Base-by-base conservation (phyloP, 1,140 invertebrate species). In the Macrotrachela quadricornifera region DNA sequence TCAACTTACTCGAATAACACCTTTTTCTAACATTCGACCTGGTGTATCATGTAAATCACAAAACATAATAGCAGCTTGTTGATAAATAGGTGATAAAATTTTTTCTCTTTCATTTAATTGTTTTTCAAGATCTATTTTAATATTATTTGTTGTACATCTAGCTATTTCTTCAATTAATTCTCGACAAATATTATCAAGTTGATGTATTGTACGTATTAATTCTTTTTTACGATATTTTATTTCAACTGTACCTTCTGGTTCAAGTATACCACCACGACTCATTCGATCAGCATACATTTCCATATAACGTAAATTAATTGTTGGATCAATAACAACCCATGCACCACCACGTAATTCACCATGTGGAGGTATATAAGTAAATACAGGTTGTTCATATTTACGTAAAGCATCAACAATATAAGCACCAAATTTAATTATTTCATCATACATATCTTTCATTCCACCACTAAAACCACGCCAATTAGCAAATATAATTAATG, bases 401-500 rank as follows among this genome's bases (percentile, higher is more conserved):
- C 80, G 71, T 45, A 99, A 69, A 0, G 80, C 87, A 61, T 96
- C 91, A 3, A 99, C 92, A 59, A 99, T 97, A 66, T 92, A 91
- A 0, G 92, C 86, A 15, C 94, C 94, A 71, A 97, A 99, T 72
- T 99, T 99, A 57, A 99, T 70, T 15, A 97, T 81, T 71, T 96
- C 87, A 62, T 97, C 91, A 70, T 94, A 96, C 92, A 97, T 97
- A 65, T 96, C 90, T 78, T 97, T 99, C 84, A 96, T 94, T 57
- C 94, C 94, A 37, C 91, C 91, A 57, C 90, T 95, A 70, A 99
- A 99, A 13, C 94, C 94, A 72, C 94, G 77, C 88, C 94, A 97
- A 71, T 99, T 99, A 18, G 94, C 92, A 71, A 99, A 94, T 18
- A 99, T 86, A 37, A 99, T 80, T n/a, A 99, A 73, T 0, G 94